Evolutionary conservation across 2,113 vertebrate species (phyloP).

Genomic region (Diadophis punctatus): DNA sequence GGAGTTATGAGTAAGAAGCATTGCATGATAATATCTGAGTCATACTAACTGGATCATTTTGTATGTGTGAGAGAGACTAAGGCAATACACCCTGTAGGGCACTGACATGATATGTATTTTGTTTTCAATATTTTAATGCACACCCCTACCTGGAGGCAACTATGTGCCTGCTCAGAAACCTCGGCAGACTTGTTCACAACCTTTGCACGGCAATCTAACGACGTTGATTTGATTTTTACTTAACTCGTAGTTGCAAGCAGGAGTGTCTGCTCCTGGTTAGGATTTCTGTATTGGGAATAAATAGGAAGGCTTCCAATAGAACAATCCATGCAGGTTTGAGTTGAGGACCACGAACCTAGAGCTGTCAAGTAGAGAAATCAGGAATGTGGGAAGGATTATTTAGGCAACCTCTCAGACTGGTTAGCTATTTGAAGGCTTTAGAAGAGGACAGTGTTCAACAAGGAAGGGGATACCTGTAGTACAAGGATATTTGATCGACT

Average conservation of each 20-base stretch:
- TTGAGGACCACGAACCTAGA: background rate
- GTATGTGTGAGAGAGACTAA: background rate
- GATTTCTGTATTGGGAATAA: background rate
- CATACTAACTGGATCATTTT: conserved; percentile 4
- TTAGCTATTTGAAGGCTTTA: background rate
- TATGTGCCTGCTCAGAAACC: conserved; percentile 18
- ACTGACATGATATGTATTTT: background rate
- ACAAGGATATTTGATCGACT: background rate
- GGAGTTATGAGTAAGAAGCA: conserved; percentile 12
- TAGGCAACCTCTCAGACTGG: background rate
- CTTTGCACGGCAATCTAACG: background rate
- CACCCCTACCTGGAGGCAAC: conserved; percentile 10
- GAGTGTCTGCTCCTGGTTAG: background rate
- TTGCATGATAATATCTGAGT: conserved; percentile 22
- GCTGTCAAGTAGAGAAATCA: background rate
- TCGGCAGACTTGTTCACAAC: background rate
- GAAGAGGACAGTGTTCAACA: background rate
- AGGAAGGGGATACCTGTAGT: background rate
- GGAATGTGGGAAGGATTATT: background rate
- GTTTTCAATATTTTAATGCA: conserved; percentile 1
- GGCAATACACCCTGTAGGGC: conserved; percentile 14
- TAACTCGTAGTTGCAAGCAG: background rate
- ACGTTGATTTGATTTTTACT: background rate
- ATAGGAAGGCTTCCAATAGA: background rate
- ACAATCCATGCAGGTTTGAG: background rate